Evolutionary conservation across 2,797 vertebrate genomes (phyloP), one percentile per base, ranked within the genome.

Genomic region (Eulemur rubriventer): DNA sequence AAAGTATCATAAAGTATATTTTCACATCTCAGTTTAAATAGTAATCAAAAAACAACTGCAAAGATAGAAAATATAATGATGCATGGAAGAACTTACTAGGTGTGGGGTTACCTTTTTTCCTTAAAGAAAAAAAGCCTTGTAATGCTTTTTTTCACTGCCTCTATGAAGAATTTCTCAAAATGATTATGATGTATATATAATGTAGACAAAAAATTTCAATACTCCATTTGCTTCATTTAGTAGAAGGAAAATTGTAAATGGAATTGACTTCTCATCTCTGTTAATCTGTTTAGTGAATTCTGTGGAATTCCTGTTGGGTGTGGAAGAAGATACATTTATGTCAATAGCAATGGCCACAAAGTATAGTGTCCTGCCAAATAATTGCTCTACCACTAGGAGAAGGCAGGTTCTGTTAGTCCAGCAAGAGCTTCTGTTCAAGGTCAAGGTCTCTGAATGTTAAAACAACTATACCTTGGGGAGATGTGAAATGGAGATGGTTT

Each of bases 61-160:
- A 72, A 95, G 38, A 61, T 57, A 91, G 78, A 73, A 84, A 91
- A 85, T 86, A 55, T 4, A 72, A 82, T 75, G 76, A 50, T n/a
- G 14, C 93, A 55, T 83, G 6, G 38, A 89, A 97, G 41, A 97
- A 61, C 50, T 72, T 89, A 76, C 65, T 38, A 94, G 96, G 57
- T 97, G 70, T 97, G 90, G 92, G 48, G 96, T 65, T 73, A 13
- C 28, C 38, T 33, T 18, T 48, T 46, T 3, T 35, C 1, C 48
- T 93, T 59, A 18, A 7, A 22, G 4, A 46, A 63, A 16, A 22
- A 41, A n/a, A 50, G 86, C 7, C 22, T 75, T 80, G 38, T 83
- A 92, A 33, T 57, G 35, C 22, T 18, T 83, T 85, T 28, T 70
- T 35, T 85, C 18, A 46, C 46, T 86, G 43, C 43, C 33, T 95